Conservation (phyloP, 1,140 invertebrate genomes). For the Panulirus ornatus region DNA sequence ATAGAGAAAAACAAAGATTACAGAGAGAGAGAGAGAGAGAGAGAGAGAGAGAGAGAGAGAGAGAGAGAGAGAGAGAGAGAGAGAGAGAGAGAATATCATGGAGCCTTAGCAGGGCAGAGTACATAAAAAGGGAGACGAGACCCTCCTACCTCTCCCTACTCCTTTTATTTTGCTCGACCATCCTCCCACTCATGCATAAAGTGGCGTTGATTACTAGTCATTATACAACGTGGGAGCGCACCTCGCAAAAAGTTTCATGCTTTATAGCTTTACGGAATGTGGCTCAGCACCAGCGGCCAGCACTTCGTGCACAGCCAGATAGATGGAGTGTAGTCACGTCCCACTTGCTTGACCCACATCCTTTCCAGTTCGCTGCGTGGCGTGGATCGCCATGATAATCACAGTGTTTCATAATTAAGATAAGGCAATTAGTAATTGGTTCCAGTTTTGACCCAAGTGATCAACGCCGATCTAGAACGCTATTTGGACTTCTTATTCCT, state of each 20-base stretch:
- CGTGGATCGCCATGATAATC: too few species aligned
- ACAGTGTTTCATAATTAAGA: too few species aligned
- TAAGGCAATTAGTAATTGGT: too few species aligned
- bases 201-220: neutral
- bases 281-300: neutral
- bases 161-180: neutral
- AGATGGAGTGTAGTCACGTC: too few species aligned
- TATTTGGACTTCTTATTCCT: too few species aligned
- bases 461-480: too few species aligned
- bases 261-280: neutral
- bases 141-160: neutral
- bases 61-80: too few species aligned
- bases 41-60: slow-evolving; percentile 3
- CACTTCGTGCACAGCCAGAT: too few species aligned
- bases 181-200: neutral
- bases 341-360: too few species aligned
- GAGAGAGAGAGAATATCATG: neutral
- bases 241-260: neutral
- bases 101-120: neutral
- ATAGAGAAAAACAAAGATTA: neutral
- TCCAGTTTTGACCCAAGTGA: too few species aligned
- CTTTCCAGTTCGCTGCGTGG: too few species aligned
- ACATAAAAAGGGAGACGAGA: neutral
- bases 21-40: neutral
- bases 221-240: neutral